Base-by-base conservation (phyloP, 2,888 invertebrate genomes). In the Camptogramma bilineatum region DNA sequence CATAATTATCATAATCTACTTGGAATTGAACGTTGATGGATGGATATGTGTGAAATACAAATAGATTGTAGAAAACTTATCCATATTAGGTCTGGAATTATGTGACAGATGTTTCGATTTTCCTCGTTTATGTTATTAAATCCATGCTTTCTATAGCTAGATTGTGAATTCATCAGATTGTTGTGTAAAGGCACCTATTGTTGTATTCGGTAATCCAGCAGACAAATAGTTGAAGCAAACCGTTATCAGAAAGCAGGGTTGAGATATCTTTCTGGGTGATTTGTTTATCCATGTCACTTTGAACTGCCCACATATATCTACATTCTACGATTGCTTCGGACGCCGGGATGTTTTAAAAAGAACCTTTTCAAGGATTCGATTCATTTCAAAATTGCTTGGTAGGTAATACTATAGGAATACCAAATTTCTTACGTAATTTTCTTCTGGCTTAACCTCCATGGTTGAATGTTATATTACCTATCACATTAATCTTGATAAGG, bases 401-500 rank as follows among this genome's bases (percentile, higher is more conserved):
- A 44, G 7, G 7, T 44, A 16, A 7, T 39, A 8, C 4, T 28
- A 13, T 44, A 44, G 17, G 17, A 17, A 17, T 17, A 7, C 17
- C 4, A 16, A 16, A 2, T 42, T 16, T 4, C 16, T 17, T 5
- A 44, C 44, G 17, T 24, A 52, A 54, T 54, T 16, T 42, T 8
- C 9, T 34, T 19, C 19, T 57, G 31, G 21, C 21, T 47, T 66
- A 21, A 48, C 21, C n/a, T n/a, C n/a, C 48, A 52, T 28, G 34
- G 46, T 31, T 62, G 9, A 58, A 17, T 46, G 46, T 62, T 70
- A 47, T 66, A 58, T 64, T 66, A 78, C 79, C 78, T 76, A n/a
- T n/a, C n/a, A n/a, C 79, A 78, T 82, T 87, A 87, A 89, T 87
- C 89, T 86, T 83, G 87, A 89, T 90, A 88, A 88, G 83, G 74